These are phyloP conservation scores for Boulengeromyrus knoepffleri DNA, from an alignment of 2,113 vertebrate species.

Conservation along the genomic window DNA sequence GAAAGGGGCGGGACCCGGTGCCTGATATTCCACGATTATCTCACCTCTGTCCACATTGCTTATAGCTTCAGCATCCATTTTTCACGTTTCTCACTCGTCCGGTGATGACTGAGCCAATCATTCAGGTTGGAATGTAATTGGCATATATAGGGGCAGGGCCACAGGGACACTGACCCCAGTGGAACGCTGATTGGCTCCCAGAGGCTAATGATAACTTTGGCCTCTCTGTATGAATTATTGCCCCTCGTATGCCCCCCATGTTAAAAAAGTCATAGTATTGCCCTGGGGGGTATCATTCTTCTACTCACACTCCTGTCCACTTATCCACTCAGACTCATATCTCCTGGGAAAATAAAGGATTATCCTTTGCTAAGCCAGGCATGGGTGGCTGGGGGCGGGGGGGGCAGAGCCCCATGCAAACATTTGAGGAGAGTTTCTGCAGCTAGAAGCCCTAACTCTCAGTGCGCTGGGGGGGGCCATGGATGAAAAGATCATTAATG, in stretches of 20 bases:
- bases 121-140: not conserved
- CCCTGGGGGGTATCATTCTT: not conserved
- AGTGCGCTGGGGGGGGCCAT: not conserved
- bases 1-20: not conserved
- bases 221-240: not conserved
- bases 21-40: not conserved
- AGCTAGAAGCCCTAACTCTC: not conserved
- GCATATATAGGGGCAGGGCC: not conserved
- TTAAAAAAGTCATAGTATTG: not conserved
- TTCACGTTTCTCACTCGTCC: not conserved
- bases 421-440: not conserved
- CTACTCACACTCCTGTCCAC: not conserved
- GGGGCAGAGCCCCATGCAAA: not conserved
- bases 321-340: not conserved
- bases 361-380: not conserved
- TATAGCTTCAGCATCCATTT: not conserved
- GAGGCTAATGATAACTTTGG: not conserved
- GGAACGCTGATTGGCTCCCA: not conserved
- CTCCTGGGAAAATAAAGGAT: not conserved
- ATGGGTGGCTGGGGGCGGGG: not conserved
- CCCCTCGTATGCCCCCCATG: not conserved
- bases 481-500: conserved; percentile 12
- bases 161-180: not conserved
- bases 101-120: not conserved
- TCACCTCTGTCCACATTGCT: not conserved